Evolutionary conservation across 2,888 invertebrate genomes (phyloP), one percentile per base, ranked within the genome.

Genomic region (Caenorhabditis sp.): DNA sequence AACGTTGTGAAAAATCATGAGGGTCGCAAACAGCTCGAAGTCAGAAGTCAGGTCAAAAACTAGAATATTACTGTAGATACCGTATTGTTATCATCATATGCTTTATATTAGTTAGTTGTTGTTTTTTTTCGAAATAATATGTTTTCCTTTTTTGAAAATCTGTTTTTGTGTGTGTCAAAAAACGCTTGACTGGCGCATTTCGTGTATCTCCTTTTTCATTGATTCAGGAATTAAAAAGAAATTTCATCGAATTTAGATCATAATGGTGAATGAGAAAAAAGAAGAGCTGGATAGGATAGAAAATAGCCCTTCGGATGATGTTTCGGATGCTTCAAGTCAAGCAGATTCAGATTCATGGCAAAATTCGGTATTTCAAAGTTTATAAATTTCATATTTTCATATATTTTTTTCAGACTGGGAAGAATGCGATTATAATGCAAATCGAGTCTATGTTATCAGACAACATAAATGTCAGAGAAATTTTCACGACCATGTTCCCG

Each of bases 1-100:
- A 71, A 77, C 25, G 78, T 76, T 27, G 83, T 87, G 38, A 75
- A 78, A 43, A 68, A 70, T 26, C 68, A 73, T 49, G 70, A 67
- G 49, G 82, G 82, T 59, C 59, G 78, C 10, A 67, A 66, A 60
- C 50, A 31, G 20, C 26, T 75, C 26, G 74, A 75, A 61, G 43
- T 60, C 1, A 54, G 74, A 59, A 59, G 38, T 53, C 58, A 21
- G 20, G 36, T 27, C 53, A 23, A 27, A 14, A 38, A 54, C 31
- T 67, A 56, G 62, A 57, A 26, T 57, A 25, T 17, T 57, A 17
- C 25, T 26, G 26, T 43, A 67, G 26, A 25, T 57, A 63, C 31
- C 31, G 31, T 31, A 43, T 43, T 17, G 12, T 43, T 17, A 43
- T 43, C 17, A 17, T 14, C 43, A 43, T 3, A 61, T 70, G 65